Evolutionary conservation across 2,113 vertebrate species (phyloP).

Genomic region (Sphaerodactylus townsendi): DNA sequence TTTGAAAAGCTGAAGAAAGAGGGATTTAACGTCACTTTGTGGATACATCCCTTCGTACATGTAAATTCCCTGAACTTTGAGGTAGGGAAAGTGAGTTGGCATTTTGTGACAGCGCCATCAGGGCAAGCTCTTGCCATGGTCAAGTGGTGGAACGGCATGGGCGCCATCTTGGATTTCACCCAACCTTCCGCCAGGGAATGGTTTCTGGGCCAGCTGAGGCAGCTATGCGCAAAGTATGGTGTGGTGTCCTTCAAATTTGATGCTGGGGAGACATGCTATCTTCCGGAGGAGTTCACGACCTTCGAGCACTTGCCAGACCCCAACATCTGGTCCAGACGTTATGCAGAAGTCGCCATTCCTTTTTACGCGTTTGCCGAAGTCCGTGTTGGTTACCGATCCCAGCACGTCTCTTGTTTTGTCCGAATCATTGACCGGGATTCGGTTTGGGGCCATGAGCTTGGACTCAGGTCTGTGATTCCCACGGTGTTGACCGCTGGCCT

Average conservation of each 20-base stretch:
- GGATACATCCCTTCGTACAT: constrained; percentile 90
- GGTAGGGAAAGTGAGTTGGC: constrained; percentile 78
- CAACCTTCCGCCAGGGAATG: constrained; percentile 88
- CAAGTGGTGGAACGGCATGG: constrained; percentile 94
- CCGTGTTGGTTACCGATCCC: constrained; percentile 90
- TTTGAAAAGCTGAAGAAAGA: constrained; percentile 81
- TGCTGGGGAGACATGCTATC: constrained; percentile 90
- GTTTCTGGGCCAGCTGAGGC: constrained; percentile 85
- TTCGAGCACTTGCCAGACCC: constrained; percentile 82
- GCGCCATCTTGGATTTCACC: constrained; percentile 92
- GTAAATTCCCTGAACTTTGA: constrained; percentile 85
- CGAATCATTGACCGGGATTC: constrained; percentile 92
- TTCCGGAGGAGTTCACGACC: constrained; percentile 91
- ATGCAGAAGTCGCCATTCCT: constrained; percentile 90
- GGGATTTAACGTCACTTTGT: constrained; percentile 85
- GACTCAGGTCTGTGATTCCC: constrained; percentile 93
- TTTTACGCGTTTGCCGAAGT: constrained; percentile 90
- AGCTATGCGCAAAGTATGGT: constrained; percentile 81
- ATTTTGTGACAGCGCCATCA: constrained; percentile 83
- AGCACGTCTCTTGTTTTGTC: constrained; percentile 94
- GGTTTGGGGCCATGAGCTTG: constrained; percentile 92
- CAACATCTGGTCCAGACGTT: constrained; percentile 89
- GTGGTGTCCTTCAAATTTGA: constrained; percentile 94
- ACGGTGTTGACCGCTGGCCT: constrained; percentile 94
- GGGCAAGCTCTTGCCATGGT: constrained; percentile 84